These are phyloP conservation scores for Morus bassanus DNA, from an alignment of 2,797 vertebrate species.

Conservation along the genomic window DNA sequence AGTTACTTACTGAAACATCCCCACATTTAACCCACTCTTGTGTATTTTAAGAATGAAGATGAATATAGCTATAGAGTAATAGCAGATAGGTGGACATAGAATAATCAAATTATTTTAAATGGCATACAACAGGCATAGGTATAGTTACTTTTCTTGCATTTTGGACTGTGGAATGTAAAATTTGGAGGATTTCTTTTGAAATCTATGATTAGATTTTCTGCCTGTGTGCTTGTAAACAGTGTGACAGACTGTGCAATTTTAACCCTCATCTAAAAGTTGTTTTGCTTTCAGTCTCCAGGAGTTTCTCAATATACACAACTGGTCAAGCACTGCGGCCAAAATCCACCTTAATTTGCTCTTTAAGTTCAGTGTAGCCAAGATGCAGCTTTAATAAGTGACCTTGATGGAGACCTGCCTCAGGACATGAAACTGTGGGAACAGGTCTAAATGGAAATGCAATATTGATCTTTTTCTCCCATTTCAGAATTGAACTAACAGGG, in stretches of 20 bases:
- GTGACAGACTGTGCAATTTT: background rate
- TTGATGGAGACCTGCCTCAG: background rate
- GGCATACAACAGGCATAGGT: background rate
- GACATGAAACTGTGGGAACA: constrained; percentile 17
- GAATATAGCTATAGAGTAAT: background rate
- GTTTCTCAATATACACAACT: background rate
- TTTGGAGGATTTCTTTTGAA: background rate
- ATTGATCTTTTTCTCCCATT: background rate
- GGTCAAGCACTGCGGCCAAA: background rate
- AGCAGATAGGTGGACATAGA: background rate
- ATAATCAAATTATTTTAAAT: background rate
- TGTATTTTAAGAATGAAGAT: background rate
- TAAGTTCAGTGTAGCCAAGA: background rate
- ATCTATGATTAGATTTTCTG: background rate
- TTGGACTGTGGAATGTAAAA: background rate
- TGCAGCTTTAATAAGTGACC: background rate
- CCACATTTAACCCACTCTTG: background rate
- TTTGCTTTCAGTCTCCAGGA: background rate
- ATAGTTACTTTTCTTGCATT: background rate
- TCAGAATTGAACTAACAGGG: background rate
- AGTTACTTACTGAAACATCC: background rate
- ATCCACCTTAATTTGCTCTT: background rate
- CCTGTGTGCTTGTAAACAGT: background rate
- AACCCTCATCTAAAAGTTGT: background rate
- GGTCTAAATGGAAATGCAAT: background rate